Conservation (phyloP, 2,797 vertebrate species). For the Psittacula echo region DNA sequence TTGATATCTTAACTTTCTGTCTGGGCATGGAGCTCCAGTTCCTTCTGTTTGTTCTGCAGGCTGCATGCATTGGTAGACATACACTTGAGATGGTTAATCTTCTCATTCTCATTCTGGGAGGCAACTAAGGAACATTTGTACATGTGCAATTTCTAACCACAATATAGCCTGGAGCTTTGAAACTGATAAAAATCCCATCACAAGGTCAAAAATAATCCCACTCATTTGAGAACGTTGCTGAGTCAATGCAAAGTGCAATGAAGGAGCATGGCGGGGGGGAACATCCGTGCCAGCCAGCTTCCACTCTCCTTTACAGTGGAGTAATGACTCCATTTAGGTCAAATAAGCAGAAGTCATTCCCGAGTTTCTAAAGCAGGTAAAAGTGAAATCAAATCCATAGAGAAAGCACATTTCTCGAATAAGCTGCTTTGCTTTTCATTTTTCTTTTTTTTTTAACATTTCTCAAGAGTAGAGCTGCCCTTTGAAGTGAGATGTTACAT, state of each 20-base stretch:
- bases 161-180: neutral
- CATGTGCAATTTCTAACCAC: neutral
- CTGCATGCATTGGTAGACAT: rapidly evolving
- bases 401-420: constrained; percentile 37
- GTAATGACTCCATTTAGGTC: constrained; percentile 18
- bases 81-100: neutral
- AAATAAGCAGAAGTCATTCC: constrained; percentile 18
- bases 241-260: neutral
- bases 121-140: neutral
- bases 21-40: neutral
- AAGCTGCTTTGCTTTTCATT: constrained; percentile 30
- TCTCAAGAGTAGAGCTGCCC: constrained; percentile 42
- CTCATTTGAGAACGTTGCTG: neutral
- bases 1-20: neutral
- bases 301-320: neutral
- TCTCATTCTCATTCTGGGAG: neutral
- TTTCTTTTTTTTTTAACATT: neutral
- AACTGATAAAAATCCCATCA: neutral
- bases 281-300: neutral
- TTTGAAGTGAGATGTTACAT: constrained; percentile 64
- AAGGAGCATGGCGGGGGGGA: rapidly evolving
- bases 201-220: constrained; percentile 1
- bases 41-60: neutral
- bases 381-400: constrained; percentile 29
- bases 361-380: constrained; percentile 21